Percentiles rank a stretch among this genome's conserved stretches.
Evolutionary conservation across 2,797 vertebrate genomes (phyloP).

Genomic region (Alca torda): DNA sequence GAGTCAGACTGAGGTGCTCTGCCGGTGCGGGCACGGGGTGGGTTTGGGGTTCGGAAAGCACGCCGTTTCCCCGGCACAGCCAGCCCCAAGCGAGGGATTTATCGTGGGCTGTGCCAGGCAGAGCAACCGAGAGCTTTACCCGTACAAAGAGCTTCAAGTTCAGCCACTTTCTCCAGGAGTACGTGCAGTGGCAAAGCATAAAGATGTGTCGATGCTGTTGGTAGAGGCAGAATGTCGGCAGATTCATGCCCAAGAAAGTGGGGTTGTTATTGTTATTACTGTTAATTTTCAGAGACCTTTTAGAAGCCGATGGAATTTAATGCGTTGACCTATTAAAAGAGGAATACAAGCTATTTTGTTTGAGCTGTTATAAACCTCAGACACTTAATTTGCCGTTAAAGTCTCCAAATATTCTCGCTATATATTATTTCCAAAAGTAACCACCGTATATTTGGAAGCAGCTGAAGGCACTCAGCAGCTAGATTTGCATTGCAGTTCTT

Average conservation of each 20-base stretch:
- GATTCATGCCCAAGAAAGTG: not conserved
- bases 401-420: conserved; percentile 28
- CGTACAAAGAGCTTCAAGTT: not conserved
- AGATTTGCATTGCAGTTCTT: conserved; percentile 16
- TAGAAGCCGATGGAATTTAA: conserved; percentile 31
- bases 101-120: not conserved
- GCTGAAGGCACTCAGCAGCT: conserved; percentile 40
- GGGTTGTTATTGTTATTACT: conserved; percentile 2
- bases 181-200: not conserved
- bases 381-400: conserved; percentile 38
- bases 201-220: not conserved
- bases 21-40: not conserved
- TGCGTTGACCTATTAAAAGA: conserved; percentile 30
- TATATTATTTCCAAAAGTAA: conserved; percentile 20
- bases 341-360: conserved; percentile 35
- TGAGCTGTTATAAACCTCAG: conserved; percentile 52
- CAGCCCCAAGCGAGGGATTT: not conserved
- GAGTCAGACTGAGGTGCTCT: not conserved
- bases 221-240: not conserved
- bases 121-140: not conserved
- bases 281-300: conserved; percentile 52
- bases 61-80: not conserved
- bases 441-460: conserved; percentile 26
- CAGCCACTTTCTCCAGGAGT: not conserved
- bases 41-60: not conserved